A percentile compares a stretch with the other conserved stretches of the same genome.
phyloP scores from a whole-genome alignment of 2,797 vertebrate genomes.

The Rallus crepitans region DNA sequence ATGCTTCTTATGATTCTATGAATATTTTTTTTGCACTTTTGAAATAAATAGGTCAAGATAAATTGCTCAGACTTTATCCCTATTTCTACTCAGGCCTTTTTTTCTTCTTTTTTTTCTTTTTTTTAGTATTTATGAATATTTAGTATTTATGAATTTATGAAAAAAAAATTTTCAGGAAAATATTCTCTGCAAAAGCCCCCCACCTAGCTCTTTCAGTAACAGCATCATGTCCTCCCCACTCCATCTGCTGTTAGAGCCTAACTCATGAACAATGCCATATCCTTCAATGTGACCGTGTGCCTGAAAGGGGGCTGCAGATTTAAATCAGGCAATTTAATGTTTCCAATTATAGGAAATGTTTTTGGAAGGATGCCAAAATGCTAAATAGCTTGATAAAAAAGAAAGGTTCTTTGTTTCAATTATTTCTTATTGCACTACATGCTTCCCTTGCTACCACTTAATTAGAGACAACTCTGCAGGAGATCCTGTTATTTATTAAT shows the following conservation, averaged over 20 bases:
- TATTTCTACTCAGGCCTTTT: background rate
- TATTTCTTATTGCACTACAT: constrained; percentile 47
- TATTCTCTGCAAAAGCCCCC: background rate
- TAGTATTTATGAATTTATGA: background rate
- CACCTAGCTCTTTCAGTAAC: background rate
- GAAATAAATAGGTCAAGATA: background rate
- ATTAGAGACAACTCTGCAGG: constrained; percentile 51
- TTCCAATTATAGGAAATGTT: constrained; percentile 29
- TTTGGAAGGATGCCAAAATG: constrained; percentile 59
- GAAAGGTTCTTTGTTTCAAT: constrained; percentile 59
- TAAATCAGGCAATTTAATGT: background rate
- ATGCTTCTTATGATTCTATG: no score
- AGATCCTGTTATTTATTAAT: constrained; percentile 57
- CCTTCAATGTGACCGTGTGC: background rate
- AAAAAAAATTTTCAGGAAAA: background rate
- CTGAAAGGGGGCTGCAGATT: background rate
- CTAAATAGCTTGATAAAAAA: constrained; percentile 55
- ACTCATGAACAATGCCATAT: background rate
- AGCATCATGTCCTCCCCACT: background rate
- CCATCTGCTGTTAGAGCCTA: background rate
- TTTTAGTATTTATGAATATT: background rate
- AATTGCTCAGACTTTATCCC: background rate
- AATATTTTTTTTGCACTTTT: background rate
- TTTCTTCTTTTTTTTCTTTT: background rate
- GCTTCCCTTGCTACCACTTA: constrained; percentile 43